Percentiles rank a stretch among this genome's conserved stretches.
These are phyloP conservation scores for Sebastes cheni DNA, from an alignment of 2,797 vertebrate species.

Conservation along the genomic window DNA sequence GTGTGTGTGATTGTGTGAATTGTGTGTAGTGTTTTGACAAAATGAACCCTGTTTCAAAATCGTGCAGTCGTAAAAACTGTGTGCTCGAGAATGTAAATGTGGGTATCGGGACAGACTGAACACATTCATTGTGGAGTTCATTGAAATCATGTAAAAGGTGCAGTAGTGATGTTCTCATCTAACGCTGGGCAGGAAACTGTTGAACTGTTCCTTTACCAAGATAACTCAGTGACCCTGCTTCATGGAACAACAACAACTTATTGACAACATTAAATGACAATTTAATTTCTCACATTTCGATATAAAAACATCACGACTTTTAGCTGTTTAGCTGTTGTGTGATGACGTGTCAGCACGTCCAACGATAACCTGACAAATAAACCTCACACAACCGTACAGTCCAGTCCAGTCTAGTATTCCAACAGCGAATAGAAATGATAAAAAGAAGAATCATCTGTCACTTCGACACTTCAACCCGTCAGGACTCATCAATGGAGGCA, in stretches of 20 bases:
- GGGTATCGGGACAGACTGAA: neutral
- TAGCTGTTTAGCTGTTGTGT: neutral
- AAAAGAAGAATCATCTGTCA: neutral
- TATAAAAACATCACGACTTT: neutral
- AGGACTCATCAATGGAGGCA: neutral
- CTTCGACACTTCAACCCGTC: neutral
- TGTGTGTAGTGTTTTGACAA: no score
- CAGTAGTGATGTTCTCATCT: neutral
- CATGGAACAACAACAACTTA: neutral
- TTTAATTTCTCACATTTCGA: neutral
- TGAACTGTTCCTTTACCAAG: no score
- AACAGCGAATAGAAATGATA: neutral
- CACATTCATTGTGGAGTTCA: neutral
- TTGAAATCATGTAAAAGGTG: neutral
- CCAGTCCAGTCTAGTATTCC: neutral
- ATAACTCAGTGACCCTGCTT: neutral
- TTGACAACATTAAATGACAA: neutral
- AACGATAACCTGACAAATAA: neutral
- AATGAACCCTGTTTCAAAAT: no score
- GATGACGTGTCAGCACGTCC: neutral
- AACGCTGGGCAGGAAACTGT: neutral
- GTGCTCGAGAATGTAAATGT: neutral
- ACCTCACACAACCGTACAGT: neutral
- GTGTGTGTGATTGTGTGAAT: no score
- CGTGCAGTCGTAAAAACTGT: no score